Evolutionary conservation across 2,888 invertebrate species (phyloP), one percentile per base, ranked within the genome.

Genomic region (Eristalis intricaria): DNA sequence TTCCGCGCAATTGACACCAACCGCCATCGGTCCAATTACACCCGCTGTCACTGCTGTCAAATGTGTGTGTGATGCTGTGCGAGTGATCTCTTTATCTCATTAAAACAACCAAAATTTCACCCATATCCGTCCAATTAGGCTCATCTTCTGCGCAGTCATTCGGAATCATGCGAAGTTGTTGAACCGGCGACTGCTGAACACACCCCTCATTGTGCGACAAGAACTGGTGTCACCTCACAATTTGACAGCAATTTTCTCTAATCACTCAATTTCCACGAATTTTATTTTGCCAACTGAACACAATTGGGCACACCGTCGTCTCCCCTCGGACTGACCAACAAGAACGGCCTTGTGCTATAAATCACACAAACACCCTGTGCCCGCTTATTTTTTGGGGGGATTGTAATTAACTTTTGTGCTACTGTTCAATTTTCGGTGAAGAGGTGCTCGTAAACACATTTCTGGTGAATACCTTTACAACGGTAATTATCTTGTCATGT

Each of bases 401-500:
- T 1, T 32, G 32, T 23, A 58, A 23, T 23, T 58, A 13, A 3
- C 4, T 26, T 60, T 26, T 13, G 23, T 23, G 23, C 60, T 26
- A 5, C 60, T 50, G 50, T 50, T 50, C 19, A 8, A 19, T 1
- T 43, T 43, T 43, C 43, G 43, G 8, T 35, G 32, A 7, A 32
- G 22, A 5, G 64, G 19, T 35, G 32, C 35, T 38, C 22, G 8
- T 32, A 32, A 63, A 65, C 4, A 10, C 35, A 19, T 38, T 38
- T 35, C 11, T 65, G 32, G 19, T 35, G 50, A 50, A 50, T 50
- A 50, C n/a, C 8, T 65, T 65, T 65, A 65, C 22, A 65, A 35
- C 64, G 38, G 7, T 35, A 65, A 38, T 65, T 65, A 38, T 22
- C 64, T 65, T 65, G 64, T 22, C 64, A 65, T 32, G 35, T 19